A percentile compares a stretch with the other conserved stretches of the same genome.
phyloP scores from a whole-genome alignment of 2,113 vertebrate species.

The Myotis yumanensis region DNA sequence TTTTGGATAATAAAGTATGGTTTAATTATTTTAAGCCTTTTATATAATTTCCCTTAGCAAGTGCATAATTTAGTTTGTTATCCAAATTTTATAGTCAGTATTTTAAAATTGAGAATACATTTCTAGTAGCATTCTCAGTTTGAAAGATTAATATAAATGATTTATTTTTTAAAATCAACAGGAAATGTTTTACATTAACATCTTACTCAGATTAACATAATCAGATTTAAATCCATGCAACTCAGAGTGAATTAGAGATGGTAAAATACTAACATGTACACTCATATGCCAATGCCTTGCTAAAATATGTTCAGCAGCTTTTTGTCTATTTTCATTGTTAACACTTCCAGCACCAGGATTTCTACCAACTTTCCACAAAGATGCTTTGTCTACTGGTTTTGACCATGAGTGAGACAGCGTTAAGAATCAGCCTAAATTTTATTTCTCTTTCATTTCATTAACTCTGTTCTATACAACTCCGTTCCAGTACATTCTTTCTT shows the following conservation, averaged over 20 bases:
- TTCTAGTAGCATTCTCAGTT: constrained; percentile 32
- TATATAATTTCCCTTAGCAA: constrained; percentile 20
- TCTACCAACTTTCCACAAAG: no score
- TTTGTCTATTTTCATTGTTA: background rate
- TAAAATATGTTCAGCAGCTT: background rate
- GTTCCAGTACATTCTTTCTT: background rate
- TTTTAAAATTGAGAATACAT: constrained; percentile 49
- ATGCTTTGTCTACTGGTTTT: background rate
- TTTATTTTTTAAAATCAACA: constrained; percentile 6
- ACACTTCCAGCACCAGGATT: background rate
- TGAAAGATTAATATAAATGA: constrained; percentile 13
- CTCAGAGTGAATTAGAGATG: background rate
- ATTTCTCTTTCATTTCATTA: background rate
- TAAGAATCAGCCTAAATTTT: background rate
- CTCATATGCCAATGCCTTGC: background rate
- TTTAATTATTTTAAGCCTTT: constrained; percentile 20
- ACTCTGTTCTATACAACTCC: no score
- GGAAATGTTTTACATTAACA: background rate
- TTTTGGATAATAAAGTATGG: constrained; percentile 31
- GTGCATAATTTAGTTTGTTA: constrained; percentile 29
- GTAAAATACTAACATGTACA: background rate
- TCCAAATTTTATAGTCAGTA: constrained; percentile 44
- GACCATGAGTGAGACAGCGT: background rate
- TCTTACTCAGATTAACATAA: background rate
- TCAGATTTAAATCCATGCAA: background rate